These are phyloP conservation scores for Clepsis dumicolana DNA, from an alignment of 2,888 invertebrate species.

Conservation along the genomic window DNA sequence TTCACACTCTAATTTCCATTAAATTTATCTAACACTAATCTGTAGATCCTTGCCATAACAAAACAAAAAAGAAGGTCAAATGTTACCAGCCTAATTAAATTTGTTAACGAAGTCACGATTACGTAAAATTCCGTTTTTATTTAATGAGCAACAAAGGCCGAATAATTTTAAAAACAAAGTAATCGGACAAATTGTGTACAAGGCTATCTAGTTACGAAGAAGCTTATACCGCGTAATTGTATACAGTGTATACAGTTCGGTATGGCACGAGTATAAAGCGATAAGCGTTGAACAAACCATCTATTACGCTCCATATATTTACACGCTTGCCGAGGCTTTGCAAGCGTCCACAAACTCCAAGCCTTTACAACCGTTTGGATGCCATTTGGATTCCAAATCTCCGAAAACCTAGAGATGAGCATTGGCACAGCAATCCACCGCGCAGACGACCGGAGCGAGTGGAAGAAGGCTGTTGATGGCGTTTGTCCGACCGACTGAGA, in stretches of 20 bases:
- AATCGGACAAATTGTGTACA: conserved; percentile 32
- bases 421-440: no score
- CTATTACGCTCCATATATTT: no score
- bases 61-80: conserved; percentile 17
- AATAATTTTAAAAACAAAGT: conserved; percentile 34
- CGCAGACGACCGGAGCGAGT: no score
- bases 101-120: conserved; percentile 8
- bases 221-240: conserved; percentile 36
- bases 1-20: conserved; percentile 13
- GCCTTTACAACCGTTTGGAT: no score
- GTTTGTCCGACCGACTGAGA: no score
- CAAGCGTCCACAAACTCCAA: no score
- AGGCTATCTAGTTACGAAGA: conserved; percentile 40
- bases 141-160: conserved; percentile 9
- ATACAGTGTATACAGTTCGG: conserved; percentile 7
- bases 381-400: no score
- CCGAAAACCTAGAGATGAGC: no score
- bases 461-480: no score
- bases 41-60: conserved; percentile 11
- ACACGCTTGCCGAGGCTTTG: no score
- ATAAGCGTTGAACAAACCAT: not conserved
- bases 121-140: conserved; percentile 17
- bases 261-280: conserved; percentile 14
- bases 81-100: conserved; percentile 1
- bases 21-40: conserved; percentile 9